Evolutionary conservation across 35 echinoderm and acorn worm species (phyloP), one percentile per base, ranked within the genome.

Genomic region (Apostichopus japonicus): DNA sequence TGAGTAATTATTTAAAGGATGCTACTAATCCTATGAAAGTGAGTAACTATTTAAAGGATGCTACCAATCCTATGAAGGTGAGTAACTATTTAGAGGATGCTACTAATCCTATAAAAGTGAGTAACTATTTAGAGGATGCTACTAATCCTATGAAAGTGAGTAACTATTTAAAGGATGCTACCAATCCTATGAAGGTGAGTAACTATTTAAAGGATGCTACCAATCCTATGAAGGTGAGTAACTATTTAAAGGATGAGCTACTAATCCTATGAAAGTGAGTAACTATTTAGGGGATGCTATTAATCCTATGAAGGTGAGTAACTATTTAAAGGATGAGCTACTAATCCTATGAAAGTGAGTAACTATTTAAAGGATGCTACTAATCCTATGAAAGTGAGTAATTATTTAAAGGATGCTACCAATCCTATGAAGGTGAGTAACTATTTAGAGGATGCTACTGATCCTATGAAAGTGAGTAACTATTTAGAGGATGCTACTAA

Each of bases 261-360:
- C n/a, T n/a, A 44, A 44, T 44, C 33, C 33, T 44, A 44, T 44
- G 33, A 99, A 99, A 61, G 97, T 96, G 67, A 72, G 77, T 70
- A 8, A 56, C 10, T 79, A 44, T 5, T 23, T 17, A 21, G 17
- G 17, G 72, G 15, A 24, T 21, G 10, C 33, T 44, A 44, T 44
- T n/a, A 44, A 44, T 44, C 33, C 33, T 44, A 44, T 44, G 33
- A 99, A 99, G 54, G 97, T 96, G 67, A 72, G 77, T 70, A 8
- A 56, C 10, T 79, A 44, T 5, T 23, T 17, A 21, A 77, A 77
- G 72, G 15, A 24, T 21, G 10, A n/a, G n/a, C n/a, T n/a, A n/a
- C n/a, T n/a, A 44, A 44, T 44, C 33, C 33, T 44, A 44, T 44
- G 33, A 99, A 99, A 61, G 97, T 96, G 67, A 72, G 77, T 70